Conservation (phyloP, 2,888 invertebrate species). For the Lottia scabra region DNA sequence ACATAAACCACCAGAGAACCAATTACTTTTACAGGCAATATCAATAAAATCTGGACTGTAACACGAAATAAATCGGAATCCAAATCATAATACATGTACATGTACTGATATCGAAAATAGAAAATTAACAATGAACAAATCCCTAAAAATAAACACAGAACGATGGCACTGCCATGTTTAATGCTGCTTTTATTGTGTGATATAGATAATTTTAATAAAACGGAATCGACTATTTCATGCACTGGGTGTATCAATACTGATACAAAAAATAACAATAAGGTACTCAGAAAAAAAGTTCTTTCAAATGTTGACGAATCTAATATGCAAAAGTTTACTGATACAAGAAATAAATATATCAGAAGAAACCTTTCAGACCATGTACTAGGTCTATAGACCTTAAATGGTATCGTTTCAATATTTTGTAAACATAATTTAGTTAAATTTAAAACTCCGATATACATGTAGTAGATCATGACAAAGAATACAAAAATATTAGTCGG, state of each 20-base stretch:
- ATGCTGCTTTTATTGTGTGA: constrained; percentile 65
- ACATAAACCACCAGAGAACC: constrained; percentile 71
- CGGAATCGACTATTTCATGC: constrained; percentile 72
- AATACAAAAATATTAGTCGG: constrained; percentile 72
- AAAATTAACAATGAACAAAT: constrained; percentile 70
- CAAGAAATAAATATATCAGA: constrained; percentile 71
- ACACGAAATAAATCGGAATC: constrained; percentile 73
- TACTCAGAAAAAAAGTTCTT: constrained; percentile 71
- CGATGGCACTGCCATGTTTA: constrained; percentile 69
- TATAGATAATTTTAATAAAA: constrained; percentile 71
- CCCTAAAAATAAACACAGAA: constrained; percentile 68
- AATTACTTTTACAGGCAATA: constrained; percentile 71
- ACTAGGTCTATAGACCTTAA: constrained; percentile 60
- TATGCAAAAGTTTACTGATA: constrained; percentile 72
- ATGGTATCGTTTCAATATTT: constrained; percentile 62
- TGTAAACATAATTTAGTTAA: constrained; percentile 69
- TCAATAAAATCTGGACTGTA: constrained; percentile 71
- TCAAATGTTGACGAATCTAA: constrained; percentile 71
- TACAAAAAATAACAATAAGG: constrained; percentile 73
- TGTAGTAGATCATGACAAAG: constrained; percentile 72
- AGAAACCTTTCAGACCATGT: constrained; percentile 74
- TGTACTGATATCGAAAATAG: constrained; percentile 68
- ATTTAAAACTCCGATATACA: constrained; percentile 69
- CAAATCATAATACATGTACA: constrained; percentile 69
- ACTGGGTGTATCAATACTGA: constrained; percentile 74